Percentiles rank a stretch among this genome's conserved stretches.
phyloP scores from a whole-genome alignment of 2,797 vertebrate genomes.

The Molossus alvarezi region DNA sequence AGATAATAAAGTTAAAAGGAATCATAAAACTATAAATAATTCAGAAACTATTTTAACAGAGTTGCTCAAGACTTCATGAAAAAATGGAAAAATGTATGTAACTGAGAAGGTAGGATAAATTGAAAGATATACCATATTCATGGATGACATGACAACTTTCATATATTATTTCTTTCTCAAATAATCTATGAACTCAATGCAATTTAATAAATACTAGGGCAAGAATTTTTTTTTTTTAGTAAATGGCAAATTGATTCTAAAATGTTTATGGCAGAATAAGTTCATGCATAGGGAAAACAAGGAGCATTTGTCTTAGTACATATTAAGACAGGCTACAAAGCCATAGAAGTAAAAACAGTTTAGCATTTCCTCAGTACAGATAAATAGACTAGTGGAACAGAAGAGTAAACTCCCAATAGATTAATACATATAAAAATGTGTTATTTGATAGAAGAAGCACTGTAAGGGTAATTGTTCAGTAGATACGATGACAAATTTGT shows the following conservation, averaged over 20 bases:
- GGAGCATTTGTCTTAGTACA: background rate
- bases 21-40: background rate
- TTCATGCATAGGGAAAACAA: background rate
- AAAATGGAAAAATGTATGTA: background rate
- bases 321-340: background rate
- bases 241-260: background rate
- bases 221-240: background rate
- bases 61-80: background rate
- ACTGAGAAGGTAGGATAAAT: background rate
- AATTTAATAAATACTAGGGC: background rate
- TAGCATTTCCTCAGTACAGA: background rate
- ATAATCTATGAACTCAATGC: background rate
- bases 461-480: background rate
- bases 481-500: background rate
- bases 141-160: background rate
- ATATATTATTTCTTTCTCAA: background rate
- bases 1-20: conserved; percentile 3
- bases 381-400: background rate
- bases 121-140: background rate
- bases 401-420: background rate
- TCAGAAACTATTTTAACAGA: background rate
- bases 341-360: background rate
- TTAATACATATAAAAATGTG: background rate
- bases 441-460: background rate
- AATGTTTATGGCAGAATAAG: background rate